Evolutionary conservation across 2,113 vertebrate genomes (phyloP).

Genomic region (Austrofundulus limnaeus): DNA sequence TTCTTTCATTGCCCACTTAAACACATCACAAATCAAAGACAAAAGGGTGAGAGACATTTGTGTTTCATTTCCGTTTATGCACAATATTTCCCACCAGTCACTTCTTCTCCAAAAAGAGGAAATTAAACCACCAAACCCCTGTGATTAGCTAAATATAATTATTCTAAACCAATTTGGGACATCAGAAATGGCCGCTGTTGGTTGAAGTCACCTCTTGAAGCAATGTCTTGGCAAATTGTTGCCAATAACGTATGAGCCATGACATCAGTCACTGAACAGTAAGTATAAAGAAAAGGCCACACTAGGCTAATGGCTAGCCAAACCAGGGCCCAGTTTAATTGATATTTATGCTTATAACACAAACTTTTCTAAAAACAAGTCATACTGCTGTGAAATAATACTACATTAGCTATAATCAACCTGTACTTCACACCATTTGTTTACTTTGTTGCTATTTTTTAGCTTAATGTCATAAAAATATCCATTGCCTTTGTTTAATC

Average conservation of each 20-base stretch:
- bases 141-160: slow-evolving; percentile 52
- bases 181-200: slow-evolving; percentile 15
- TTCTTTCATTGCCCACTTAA: slow-evolving; percentile 35
- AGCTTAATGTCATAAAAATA: background rate
- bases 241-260: no score
- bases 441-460: slow-evolving; percentile 1
- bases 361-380: background rate
- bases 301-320: no score
- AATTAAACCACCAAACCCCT: slow-evolving; percentile 59
- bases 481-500: no score
- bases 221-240: slow-evolving; percentile 7
- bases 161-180: slow-evolving; percentile 35
- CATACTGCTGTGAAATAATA: background rate
- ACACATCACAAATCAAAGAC: slow-evolving; percentile 42
- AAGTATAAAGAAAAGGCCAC: background rate
- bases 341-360: no score
- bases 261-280: no score
- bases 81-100: slow-evolving; percentile 42
- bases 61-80: slow-evolving; percentile 71
- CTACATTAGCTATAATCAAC: no score
- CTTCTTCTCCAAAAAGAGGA: slow-evolving; percentile 51
- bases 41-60: slow-evolving; percentile 58
- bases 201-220: slow-evolving; percentile 22
- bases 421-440: background rate
- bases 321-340: no score